Evolutionary conservation across 2,888 invertebrate genomes (phyloP), one percentile per base, ranked within the genome.

Genomic region (Emmelina monodactyla): DNA sequence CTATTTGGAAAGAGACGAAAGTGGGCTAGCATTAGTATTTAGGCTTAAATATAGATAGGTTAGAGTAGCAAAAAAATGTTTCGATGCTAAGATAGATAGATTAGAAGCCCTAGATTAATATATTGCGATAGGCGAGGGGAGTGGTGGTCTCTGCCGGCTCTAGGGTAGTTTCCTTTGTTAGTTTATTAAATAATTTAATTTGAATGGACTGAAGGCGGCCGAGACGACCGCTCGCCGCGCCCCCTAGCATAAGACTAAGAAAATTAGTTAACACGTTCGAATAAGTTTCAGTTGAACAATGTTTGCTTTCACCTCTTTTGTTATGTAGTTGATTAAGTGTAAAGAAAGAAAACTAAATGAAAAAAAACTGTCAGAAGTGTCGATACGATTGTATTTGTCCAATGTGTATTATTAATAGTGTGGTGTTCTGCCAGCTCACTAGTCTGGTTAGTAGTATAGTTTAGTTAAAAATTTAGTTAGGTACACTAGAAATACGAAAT

Each of bases 401-500:
- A 80, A 70, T 69, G 71, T 75, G 76, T 78, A 78, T 71, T 76
- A 73, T 58, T 70, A 14, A 69, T 75, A 78, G 75, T 68, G 72
- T 72, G 79, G 78, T 76, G 72, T 78, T 76, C 71, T 73, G 76
- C 78, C 72, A 65, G 70, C 70, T 73, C 64, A 79, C 81, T 81
- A 81, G 81, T 81, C 80, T 81, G 80, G 80, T 76, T 57, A 65
- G 69, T 83, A 82, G 82, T 59, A 70, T 82, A 82, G 78, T 66
- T 68, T 82, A 82, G 83, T 54, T 79, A 79, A 72, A 58, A 70
- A 76, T 64, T 73, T 80, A 79, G 78, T 70, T 81, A 81, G 80
- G 70, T 79, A 79, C 72, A 56, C 64, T 80, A 81, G 80, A 62
- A 68, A 73, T 80, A 82, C 80, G 80, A 83, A 83, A 82, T 80